Evolutionary conservation across 1,140 invertebrate genomes (phyloP).

Genomic region (Lasaia peninsularis): DNA sequence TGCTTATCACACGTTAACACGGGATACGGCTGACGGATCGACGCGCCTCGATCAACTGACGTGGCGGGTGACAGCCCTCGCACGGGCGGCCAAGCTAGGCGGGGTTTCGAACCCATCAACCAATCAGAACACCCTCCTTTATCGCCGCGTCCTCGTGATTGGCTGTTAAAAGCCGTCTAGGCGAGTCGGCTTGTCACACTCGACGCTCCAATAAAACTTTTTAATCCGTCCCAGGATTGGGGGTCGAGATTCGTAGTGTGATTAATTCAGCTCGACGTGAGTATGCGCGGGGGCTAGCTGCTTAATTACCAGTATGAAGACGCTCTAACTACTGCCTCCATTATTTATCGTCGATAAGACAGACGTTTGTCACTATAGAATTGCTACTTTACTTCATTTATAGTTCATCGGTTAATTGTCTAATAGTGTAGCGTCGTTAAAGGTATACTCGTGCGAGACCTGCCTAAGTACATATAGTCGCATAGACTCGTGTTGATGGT

Average conservation of each 20-base stretch:
- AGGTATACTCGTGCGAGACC: neutral
- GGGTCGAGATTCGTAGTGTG: slow-evolving; percentile 73
- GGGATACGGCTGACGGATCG: slow-evolving; percentile 67
- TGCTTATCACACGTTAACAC: slow-evolving; percentile 44
- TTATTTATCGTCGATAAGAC: slow-evolving; percentile 69
- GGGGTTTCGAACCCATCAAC: slow-evolving; percentile 30
- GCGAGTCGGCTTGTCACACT: slow-evolving; percentile 52
- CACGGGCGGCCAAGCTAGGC: slow-evolving; percentile 48
- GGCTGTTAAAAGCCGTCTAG: slow-evolving; percentile 30
- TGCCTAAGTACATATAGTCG: neutral
- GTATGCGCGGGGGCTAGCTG: slow-evolving; percentile 28
- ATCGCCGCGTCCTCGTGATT: slow-evolving; percentile 35
- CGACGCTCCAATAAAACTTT: slow-evolving; percentile 72
- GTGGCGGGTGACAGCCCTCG: slow-evolving; percentile 60
- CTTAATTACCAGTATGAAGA: slow-evolving; percentile 75
- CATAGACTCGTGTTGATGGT: neutral
- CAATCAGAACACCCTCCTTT: slow-evolving; percentile 36
- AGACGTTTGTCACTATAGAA: slow-evolving; percentile 67
- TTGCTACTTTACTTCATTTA: slow-evolving; percentile 71
- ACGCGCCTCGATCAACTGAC: slow-evolving; percentile 72
- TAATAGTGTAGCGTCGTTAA: slow-evolving; percentile 16
- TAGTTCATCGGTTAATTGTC: slow-evolving; percentile 62
- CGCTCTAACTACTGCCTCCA: slow-evolving; percentile 67
- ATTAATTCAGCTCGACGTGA: slow-evolving; percentile 64
- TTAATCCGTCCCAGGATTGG: slow-evolving; percentile 69